A percentile compares a stretch with the other conserved stretches of the same genome.
These are phyloP conservation scores for Oncorhynchus clarkii DNA, from an alignment of 2,113 vertebrate genomes.

Conservation along the genomic window DNA sequence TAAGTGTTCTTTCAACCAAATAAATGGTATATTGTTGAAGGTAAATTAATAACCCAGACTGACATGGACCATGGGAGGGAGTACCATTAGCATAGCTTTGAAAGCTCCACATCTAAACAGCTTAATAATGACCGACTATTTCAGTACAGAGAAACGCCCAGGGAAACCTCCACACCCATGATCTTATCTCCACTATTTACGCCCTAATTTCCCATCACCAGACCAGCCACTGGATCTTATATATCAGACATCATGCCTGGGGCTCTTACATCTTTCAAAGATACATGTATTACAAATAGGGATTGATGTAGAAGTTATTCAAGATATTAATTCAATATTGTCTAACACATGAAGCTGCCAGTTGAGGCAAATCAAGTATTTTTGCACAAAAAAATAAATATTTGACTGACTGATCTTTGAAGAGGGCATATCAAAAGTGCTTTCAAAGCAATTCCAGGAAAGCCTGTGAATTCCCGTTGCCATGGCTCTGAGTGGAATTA, in stretches of 20 bases:
- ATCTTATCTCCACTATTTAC: conserved; percentile 27
- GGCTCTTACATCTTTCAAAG: background rate
- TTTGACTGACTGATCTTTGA: background rate
- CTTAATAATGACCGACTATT: conserved; percentile 45
- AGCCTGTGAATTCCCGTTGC: conserved; percentile 45
- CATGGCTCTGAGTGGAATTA: conserved; percentile 40
- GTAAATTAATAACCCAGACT: background rate
- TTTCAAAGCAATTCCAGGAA: conserved; percentile 40
- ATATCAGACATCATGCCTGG: background rate
- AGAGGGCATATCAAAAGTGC: conserved; percentile 32
- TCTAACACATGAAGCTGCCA: too few species aligned
- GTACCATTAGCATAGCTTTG: conserved; percentile 16
- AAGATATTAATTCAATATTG: background rate
- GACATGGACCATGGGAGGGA: background rate
- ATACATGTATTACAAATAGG: background rate
- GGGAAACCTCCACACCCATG: conserved; percentile 40
- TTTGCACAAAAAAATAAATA: background rate
- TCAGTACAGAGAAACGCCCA: conserved; percentile 52
- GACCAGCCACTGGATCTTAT: background rate
- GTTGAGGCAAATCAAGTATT: background rate
- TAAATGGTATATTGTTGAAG: too few species aligned
- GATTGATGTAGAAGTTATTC: too few species aligned
- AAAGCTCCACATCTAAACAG: conserved; percentile 33
- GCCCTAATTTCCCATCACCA: conserved; percentile 42
- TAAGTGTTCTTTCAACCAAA: too few species aligned